These are phyloP conservation scores for Scylla paramamosain DNA, from an alignment of 1,140 invertebrate genomes.

Conservation along the genomic window DNA sequence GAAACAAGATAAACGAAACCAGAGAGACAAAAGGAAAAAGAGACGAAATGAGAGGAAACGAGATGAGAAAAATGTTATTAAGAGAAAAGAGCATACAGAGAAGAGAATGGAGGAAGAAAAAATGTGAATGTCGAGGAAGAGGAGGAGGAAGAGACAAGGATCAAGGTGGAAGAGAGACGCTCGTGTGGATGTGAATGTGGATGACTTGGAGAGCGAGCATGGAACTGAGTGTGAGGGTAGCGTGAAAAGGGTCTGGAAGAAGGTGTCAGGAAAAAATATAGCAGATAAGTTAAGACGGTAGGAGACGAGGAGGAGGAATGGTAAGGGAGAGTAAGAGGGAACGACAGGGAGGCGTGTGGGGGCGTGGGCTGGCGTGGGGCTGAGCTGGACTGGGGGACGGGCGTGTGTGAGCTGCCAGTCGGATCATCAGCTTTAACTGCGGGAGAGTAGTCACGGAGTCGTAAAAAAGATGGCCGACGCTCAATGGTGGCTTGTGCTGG, in stretches of 20 bases:
- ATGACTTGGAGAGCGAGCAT: too few species aligned
- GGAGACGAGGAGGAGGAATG: not conserved
- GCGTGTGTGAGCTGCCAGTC: not conserved
- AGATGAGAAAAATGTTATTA: not conserved
- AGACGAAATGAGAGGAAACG: not conserved
- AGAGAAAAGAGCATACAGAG: not conserved
- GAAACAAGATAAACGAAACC: not conserved
- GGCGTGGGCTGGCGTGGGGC: not conserved
- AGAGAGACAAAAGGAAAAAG: not conserved
- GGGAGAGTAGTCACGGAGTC: constrained; percentile 65
- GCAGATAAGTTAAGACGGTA: too few species aligned
- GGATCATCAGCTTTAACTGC: constrained; percentile 56
- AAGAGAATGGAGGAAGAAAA: too few species aligned
- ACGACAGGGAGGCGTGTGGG: too few species aligned
- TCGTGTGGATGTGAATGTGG: too few species aligned
- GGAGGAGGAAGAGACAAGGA: not conserved
- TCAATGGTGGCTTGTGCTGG: constrained; percentile 52
- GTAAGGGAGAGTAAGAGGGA: not conserved
- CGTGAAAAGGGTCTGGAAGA: too few species aligned
- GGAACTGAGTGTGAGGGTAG: too few species aligned
- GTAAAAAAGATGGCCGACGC: constrained; percentile 68
- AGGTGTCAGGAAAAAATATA: too few species aligned
- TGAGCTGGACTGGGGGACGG: not conserved
- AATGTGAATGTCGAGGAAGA: not conserved
- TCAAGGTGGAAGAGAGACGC: not conserved